These are phyloP conservation scores for Tridacna gigas DNA, from an alignment of 2,888 invertebrate genomes.

Conservation along the genomic window DNA sequence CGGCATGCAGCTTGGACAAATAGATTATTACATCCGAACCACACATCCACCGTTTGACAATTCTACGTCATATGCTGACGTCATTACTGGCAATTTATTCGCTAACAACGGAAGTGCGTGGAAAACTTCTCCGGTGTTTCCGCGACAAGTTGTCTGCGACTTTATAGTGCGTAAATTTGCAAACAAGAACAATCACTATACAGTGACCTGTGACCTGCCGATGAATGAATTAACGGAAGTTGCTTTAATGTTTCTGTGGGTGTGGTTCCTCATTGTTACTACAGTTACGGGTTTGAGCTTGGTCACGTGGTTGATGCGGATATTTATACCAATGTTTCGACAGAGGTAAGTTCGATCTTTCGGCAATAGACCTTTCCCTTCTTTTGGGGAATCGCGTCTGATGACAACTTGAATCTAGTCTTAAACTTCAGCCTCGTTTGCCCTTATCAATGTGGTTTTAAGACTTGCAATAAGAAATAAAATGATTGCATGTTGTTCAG, in stretches of 20 bases:
- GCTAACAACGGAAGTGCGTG: conserved; percentile 38
- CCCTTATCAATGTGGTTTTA: no score
- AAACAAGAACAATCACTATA: conserved; percentile 14
- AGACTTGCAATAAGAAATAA: no score
- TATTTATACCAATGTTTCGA: conserved; percentile 45
- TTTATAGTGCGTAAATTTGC: conserved; percentile 13
- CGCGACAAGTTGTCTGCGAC: conserved; percentile 38
- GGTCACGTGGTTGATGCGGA: conserved; percentile 30
- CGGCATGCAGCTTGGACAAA: conserved; percentile 33
- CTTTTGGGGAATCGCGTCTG: no score
- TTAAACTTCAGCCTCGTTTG: no score
- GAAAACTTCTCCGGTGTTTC: conserved; percentile 35
- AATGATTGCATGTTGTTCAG: no score
- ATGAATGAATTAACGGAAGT: conserved; percentile 45
- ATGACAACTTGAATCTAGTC: no score
- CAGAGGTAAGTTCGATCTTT: conserved; percentile 40
- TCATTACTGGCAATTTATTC: conserved; percentile 44
- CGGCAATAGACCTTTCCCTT: no score
- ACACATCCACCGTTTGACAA: conserved; percentile 41
- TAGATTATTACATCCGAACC: conserved; percentile 39
- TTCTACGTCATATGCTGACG: conserved; percentile 47
- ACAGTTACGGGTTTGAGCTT: conserved; percentile 47
- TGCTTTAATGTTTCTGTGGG: conserved; percentile 55
- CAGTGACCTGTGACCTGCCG: conserved; percentile 47
- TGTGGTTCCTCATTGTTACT: conserved; percentile 57